These are phyloP conservation scores for Heloderma charlesbogerti DNA, from an alignment of 2,113 vertebrate genomes.

Conservation along the genomic window DNA sequence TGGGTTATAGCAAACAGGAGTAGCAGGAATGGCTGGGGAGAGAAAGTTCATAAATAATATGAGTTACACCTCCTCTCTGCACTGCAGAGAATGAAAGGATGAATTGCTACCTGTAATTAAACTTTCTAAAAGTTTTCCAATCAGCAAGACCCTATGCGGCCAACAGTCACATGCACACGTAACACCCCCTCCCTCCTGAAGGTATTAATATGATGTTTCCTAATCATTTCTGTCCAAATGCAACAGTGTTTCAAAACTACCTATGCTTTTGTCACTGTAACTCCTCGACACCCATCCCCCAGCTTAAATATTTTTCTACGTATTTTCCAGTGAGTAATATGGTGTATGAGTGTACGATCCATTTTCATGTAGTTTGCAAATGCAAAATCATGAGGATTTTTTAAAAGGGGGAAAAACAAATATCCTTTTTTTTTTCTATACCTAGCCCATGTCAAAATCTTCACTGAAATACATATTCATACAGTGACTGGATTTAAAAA, in stretches of 20 bases:
- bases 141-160: not conserved
- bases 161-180: not conserved
- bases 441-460: not conserved
- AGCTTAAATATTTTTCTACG: too few species aligned
- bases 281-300: not conserved
- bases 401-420: not conserved
- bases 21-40: not conserved
- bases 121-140: not conserved
- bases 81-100: conserved; percentile 3
- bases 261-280: not conserved
- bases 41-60: conserved; percentile 45
- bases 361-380: not conserved
- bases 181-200: not conserved
- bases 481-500: not conserved
- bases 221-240: not conserved
- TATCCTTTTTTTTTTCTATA: not conserved
- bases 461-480: not conserved
- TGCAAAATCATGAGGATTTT: not conserved
- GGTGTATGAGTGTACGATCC: not conserved
- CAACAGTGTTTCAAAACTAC: conserved; percentile 6
- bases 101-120: conserved; percentile 17
- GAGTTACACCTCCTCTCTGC: conserved; percentile 1
- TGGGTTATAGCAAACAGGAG: conserved; percentile 5
- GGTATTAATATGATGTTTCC: not conserved
- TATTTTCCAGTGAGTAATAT: not conserved